Evolutionary conservation across 2,888 invertebrate species (phyloP).

Genomic region (Chloromyia formosa): DNA sequence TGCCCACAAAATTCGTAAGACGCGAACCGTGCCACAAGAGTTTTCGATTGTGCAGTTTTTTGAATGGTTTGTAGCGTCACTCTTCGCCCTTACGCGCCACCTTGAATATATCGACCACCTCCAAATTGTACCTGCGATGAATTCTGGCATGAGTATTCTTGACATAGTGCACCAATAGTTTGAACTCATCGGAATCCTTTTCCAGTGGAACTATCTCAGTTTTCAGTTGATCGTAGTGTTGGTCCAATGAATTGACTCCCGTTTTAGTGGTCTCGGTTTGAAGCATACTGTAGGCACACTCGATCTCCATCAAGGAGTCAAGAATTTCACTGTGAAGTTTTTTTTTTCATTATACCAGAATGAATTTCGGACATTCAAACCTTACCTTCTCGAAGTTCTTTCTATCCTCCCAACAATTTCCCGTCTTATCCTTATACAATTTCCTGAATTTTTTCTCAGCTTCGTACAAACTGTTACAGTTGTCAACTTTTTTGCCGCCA

Average conservation of each 20-base stretch:
- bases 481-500: constrained; percentile 76
- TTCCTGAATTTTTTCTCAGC: constrained; percentile 73
- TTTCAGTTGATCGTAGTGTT: constrained; percentile 88
- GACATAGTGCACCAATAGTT: constrained; percentile 79
- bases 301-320: constrained; percentile 92
- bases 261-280: constrained; percentile 66
- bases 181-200: constrained; percentile 75
- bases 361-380: too few relatives aligned
- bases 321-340: constrained; percentile 83
- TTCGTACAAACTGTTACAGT: constrained; percentile 63
- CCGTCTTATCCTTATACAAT: constrained; percentile 80
- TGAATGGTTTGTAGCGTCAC: constrained; percentile 86
- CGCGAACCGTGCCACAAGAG: constrained; percentile 98
- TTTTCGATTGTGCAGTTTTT: constrained; percentile 83
- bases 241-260: constrained; percentile 75
- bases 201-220: constrained; percentile 79
- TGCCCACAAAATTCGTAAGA: constrained; percentile 93
- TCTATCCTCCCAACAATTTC: constrained; percentile 79
- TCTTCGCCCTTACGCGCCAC: constrained; percentile 81
- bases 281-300: constrained; percentile 91
- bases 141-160: constrained; percentile 93
- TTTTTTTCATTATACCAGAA: too few relatives aligned
- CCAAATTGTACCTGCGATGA: constrained; percentile 78
- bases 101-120: constrained; percentile 71
- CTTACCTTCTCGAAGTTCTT: constrained; percentile 72